These are phyloP conservation scores for Serrognathus titanus DNA, from an alignment of 2,888 invertebrate genomes.

Conservation along the genomic window DNA sequence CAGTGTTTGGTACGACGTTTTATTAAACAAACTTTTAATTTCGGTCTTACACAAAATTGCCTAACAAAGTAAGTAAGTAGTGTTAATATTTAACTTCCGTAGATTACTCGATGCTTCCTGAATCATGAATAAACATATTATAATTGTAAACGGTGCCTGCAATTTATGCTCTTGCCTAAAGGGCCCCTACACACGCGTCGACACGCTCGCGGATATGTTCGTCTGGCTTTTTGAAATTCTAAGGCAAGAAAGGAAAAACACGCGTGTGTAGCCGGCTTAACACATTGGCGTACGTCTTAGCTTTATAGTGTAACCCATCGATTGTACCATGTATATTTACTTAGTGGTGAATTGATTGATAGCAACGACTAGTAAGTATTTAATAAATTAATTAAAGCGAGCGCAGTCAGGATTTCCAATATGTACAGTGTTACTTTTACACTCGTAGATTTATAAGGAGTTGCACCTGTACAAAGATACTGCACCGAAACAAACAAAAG, in stretches of 20 bases:
- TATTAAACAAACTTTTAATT: too few species aligned
- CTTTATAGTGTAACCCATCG: background rate
- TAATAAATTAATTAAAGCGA: background rate
- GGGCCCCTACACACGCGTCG: background rate
- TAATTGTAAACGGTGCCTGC: too few species aligned
- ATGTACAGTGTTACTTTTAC: slow-evolving; percentile 32
- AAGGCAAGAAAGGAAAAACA: too few species aligned
- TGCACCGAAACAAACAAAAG: slow-evolving; percentile 4
- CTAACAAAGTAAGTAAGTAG: too few species aligned
- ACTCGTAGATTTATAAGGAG: slow-evolving; percentile 11
- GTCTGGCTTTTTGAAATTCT: too few species aligned
- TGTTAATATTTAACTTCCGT: too few species aligned
- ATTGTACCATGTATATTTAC: slow-evolving; percentile 7
- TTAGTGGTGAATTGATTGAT: background rate
- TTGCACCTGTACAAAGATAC: slow-evolving; percentile 1
- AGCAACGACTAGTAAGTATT: slow-evolving; percentile 18
- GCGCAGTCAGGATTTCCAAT: slow-evolving; percentile 8
- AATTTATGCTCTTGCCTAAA: too few species aligned
- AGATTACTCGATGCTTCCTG: too few species aligned
- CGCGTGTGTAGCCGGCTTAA: background rate
- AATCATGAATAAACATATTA: too few species aligned
- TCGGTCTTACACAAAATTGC: too few species aligned
- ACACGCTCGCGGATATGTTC: too few species aligned
- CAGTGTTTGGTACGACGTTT: too few species aligned
- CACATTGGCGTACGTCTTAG: background rate